Base-by-base conservation (phyloP, 1,140 invertebrate genomes). In the Drosophila ananassae region DNA sequence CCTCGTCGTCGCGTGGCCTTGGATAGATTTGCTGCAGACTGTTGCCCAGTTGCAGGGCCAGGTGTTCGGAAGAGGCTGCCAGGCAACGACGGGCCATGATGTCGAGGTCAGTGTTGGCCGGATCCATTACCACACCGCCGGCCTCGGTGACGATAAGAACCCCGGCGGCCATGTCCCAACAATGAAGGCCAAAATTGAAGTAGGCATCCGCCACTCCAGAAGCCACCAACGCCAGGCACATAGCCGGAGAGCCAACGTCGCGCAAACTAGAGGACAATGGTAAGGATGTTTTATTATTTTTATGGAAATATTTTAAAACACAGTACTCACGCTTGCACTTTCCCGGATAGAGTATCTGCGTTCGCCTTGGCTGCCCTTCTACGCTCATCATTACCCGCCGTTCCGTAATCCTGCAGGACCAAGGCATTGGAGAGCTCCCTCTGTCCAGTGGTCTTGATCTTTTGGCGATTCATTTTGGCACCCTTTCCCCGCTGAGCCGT, bases 171-270 rank as follows among this genome's bases (percentile, higher is more conserved):
- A 97, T 95, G 84, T 98, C 97, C 97, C 97, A 98, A 10, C 95
- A 94, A 90, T 98, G 97, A 73, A 98, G 94, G 2, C 97, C 97
- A 93, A 95, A 98, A 92, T 99, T 98, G 90, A 95, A 97, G 90
- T 97, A 98, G 0, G 94, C 95, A 93, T 99, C 98, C 3, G 95
- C 95, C 17, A 94, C 95, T 3, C 98, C 98, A 51, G 95, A 91
- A 0, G 98, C 98, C 0, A 99, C 96, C 94, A 96, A 96, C 17
- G 96, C 96, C 95, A 99, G 96, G 79, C 99, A 97, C 72, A 99
- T 92, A 5, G 98, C 98, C 21, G 97, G 97, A 22, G 98, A 98
- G 3, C 98, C 98, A 61, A 97, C 92, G 1, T 95, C 93, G 59
- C 98, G 94, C 39, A 97, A 92, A 2, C 97, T 97, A 78, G 37